Conservation (phyloP, 2,113 vertebrate species). For the Symphodus melops region DNA sequence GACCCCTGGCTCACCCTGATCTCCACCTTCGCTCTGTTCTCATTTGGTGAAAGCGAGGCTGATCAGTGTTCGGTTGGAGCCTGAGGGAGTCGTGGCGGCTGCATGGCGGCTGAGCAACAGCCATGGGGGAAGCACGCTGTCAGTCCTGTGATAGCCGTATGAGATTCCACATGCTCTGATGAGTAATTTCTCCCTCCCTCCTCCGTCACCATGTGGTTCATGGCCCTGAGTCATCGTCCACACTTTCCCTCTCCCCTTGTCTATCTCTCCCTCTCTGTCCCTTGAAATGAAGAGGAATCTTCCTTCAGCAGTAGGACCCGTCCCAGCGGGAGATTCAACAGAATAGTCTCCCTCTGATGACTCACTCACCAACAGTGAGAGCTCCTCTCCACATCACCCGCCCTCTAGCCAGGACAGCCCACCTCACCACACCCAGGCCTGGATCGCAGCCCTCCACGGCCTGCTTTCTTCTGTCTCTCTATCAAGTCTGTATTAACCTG, state of each 20-base stretch:
- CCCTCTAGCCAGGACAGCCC: constrained; percentile 60
- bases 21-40: constrained; percentile 14
- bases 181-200: constrained; percentile 89
- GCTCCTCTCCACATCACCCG: constrained; percentile 54
- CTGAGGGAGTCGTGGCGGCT: constrained; percentile 44
- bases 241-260: constrained; percentile 70
- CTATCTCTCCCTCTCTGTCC: constrained; percentile 38
- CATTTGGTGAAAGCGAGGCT: constrained; percentile 15
- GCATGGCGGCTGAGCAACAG: constrained; percentile 35
- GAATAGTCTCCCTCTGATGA: constrained; percentile 71
- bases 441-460: constrained; percentile 48
- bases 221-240: constrained; percentile 87
- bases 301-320: constrained; percentile 43
- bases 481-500: neutral
- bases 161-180: constrained; percentile 91
- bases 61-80: constrained; percentile 21
- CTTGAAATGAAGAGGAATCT: constrained; percentile 52
- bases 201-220: constrained; percentile 84
- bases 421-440: constrained; percentile 72
- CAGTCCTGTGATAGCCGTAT: constrained; percentile 91
- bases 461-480: constrained; percentile 17
- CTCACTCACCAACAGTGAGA: constrained; percentile 68
- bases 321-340: constrained; percentile 66
- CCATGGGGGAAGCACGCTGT: constrained; percentile 69
- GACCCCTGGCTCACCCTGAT: constrained; percentile 15